Percentiles rank a stretch among this genome's conserved stretches.
Conservation (phyloP, 2,113 vertebrate genomes). For the Ailurus styani region DNA sequence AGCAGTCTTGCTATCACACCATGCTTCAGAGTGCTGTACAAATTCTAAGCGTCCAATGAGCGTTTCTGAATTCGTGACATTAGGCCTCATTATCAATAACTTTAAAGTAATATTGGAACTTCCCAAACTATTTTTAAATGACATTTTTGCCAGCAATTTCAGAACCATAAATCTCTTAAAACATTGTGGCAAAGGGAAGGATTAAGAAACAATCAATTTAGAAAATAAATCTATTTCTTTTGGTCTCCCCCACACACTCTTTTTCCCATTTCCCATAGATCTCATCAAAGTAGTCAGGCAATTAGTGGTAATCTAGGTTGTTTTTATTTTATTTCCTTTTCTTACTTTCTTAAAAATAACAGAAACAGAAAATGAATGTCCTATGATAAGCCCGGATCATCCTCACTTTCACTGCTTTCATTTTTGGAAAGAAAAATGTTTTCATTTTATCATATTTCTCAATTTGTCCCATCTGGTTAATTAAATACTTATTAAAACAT, state of each 20-base stretch:
- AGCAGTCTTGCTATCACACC: neutral
- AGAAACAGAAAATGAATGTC: neutral
- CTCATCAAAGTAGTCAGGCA: neutral
- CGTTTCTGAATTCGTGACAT: neutral
- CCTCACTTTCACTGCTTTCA: neutral
- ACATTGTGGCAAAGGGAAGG: neutral
- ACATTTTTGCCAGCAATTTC: neutral
- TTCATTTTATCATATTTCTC: conserved; percentile 24
- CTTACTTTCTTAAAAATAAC: conserved; percentile 17
- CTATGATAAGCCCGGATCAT: neutral
- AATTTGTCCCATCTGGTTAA: neutral
- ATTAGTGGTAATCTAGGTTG: neutral
- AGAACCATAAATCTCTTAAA: neutral
- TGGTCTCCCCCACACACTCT: neutral
- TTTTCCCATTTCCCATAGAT: neutral
- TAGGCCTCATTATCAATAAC: neutral
- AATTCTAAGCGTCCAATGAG: neutral
- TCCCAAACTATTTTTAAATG: neutral
- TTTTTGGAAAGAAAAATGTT: neutral
- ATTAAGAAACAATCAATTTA: neutral
- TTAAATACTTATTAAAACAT: conserved; percentile 20
- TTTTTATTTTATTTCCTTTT: neutral
- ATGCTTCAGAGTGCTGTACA: neutral
- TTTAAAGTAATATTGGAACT: neutral
- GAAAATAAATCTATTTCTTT: neutral